Conservation (phyloP, 2,113 vertebrate genomes). For the Urocynchramus pylzowi region DNA sequence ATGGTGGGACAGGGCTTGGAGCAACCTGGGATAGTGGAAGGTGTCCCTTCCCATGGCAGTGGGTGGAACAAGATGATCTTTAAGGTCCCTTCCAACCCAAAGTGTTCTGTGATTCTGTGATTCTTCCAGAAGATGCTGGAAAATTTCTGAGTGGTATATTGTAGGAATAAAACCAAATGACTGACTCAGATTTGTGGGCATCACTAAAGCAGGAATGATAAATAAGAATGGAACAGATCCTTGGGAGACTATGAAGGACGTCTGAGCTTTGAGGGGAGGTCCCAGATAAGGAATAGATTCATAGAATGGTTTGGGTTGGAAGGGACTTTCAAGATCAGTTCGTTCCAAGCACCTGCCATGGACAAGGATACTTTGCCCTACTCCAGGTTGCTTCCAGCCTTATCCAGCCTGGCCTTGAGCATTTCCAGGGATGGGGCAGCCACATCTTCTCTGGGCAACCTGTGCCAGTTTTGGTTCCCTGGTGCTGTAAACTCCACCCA, state of each 20-base stretch:
- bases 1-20: fast-evolving
- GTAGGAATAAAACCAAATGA: background rate
- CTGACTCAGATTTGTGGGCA: background rate
- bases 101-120: background rate
- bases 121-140: background rate
- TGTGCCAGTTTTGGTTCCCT: background rate
- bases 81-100: background rate
- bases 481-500: background rate
- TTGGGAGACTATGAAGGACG: background rate
- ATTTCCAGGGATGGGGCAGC: background rate
- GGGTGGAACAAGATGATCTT: fast-evolving
- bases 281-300: background rate
- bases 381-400: background rate
- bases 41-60: background rate
- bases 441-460: background rate
- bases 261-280: background rate
- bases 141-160: background rate
- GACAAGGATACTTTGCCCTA: background rate
- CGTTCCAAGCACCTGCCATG: fast-evolving
- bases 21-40: background rate
- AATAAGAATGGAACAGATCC: background rate
- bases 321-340: background rate
- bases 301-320: background rate
- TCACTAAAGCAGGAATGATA: background rate
- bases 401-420: background rate